Percentiles rank a stretch among this genome's conserved stretches.
Evolutionary conservation across 2,113 vertebrate genomes (phyloP).

Genomic region (Daboia siamensis): DNA sequence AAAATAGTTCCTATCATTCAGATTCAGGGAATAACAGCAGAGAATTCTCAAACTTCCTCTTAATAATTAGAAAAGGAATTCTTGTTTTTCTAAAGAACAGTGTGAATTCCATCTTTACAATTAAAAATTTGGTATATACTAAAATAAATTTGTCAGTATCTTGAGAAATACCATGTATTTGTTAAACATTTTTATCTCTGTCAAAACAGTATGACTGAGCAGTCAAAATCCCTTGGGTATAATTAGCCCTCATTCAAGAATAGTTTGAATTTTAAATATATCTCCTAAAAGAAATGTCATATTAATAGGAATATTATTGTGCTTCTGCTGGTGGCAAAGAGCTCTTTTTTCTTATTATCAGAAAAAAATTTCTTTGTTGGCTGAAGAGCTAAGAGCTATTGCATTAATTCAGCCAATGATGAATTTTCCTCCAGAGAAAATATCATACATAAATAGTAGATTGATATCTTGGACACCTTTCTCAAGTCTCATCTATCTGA

Average conservation of each 20-base stretch:
- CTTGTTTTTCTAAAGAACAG: slow-evolving; percentile 19
- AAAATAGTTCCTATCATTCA: slow-evolving; percentile 26
- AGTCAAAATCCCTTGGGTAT: slow-evolving; percentile 33
- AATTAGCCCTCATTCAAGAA: slow-evolving; percentile 34
- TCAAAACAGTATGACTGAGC: slow-evolving; percentile 62
- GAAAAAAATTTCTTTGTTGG: neutral
- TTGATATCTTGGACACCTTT: neutral
- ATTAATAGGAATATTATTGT: slow-evolving; percentile 40
- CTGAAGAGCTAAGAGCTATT: neutral
- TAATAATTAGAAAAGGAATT: slow-evolving; percentile 44
- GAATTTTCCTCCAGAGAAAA: slow-evolving; percentile 14
- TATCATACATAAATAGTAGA: slow-evolving; percentile 14
- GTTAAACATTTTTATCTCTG: slow-evolving; percentile 54
- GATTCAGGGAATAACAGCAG: neutral
- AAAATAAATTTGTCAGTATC: slow-evolving; percentile 60
- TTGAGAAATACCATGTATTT: slow-evolving; percentile 63
- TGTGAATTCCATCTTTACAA: slow-evolving; percentile 53
- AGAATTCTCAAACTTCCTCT: slow-evolving; percentile 39
- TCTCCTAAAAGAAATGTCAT: slow-evolving; percentile 33
- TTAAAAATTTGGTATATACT: slow-evolving; percentile 56
- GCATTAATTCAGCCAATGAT: neutral
- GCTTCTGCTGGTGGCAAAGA: slow-evolving; percentile 34
- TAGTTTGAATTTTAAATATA: slow-evolving; percentile 48
- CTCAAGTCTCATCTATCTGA: slow-evolving; percentile 7
- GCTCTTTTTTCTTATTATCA: neutral